phyloP scores from a whole-genome alignment of 2,113 vertebrate genomes.

The Erpornis zantholeuca region DNA sequence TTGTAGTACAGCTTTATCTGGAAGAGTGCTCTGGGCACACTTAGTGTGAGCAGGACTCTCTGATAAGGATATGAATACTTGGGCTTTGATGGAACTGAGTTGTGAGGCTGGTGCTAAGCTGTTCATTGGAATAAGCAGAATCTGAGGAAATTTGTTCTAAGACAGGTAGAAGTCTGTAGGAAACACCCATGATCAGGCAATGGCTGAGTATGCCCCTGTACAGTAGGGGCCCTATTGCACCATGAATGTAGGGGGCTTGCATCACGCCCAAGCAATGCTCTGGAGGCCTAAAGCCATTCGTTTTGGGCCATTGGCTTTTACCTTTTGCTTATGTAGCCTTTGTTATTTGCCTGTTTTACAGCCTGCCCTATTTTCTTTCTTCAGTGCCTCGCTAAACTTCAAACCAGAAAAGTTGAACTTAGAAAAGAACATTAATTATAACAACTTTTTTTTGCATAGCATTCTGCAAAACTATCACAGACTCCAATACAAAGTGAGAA shows the following conservation, averaged over 20 bases:
- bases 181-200: background rate
- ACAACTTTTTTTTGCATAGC: background rate
- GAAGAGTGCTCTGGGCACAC: background rate
- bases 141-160: background rate
- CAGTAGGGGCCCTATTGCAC: background rate
- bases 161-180: background rate
- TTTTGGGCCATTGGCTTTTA: background rate
- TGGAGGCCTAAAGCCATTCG: background rate
- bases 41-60: background rate
- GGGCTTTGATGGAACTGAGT: background rate
- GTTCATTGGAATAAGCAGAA: background rate
- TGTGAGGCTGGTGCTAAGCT: background rate
- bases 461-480: background rate
- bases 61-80: background rate
- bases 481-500: constrained; percentile 8
- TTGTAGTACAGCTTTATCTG: background rate
- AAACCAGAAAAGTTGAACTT: background rate
- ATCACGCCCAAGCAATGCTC: background rate
- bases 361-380: background rate
- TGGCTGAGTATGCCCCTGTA: background rate
- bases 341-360: background rate
- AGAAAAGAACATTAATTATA: background rate
- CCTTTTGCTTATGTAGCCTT: background rate
- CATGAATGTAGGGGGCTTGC: background rate
- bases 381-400: background rate